phyloP scores from a whole-genome alignment of 2,113 vertebrate genomes.

The Bettongia penicillata region DNA sequence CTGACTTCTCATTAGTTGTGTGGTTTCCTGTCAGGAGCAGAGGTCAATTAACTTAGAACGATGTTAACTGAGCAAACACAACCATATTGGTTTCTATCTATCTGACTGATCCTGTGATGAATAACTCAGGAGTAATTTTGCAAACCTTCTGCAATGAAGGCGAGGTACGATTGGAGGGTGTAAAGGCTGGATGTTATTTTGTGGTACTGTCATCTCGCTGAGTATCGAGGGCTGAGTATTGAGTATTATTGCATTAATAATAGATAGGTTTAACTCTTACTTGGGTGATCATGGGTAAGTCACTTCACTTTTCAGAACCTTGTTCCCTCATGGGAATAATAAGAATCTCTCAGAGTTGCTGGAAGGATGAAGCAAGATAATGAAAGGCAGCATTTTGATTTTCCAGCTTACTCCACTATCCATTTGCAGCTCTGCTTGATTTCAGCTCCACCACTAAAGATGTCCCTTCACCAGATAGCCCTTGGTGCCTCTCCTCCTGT shows the following conservation, averaged over 20 bases:
- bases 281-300: background rate
- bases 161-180: background rate
- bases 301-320: background rate
- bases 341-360: background rate
- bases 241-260: background rate
- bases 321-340: background rate
- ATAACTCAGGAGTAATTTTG: constrained; percentile 40
- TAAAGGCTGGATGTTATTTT: background rate
- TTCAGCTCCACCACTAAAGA: background rate
- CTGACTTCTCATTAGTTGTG: constrained; percentile 68
- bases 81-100: constrained; percentile 74
- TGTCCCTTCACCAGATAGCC: background rate
- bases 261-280: background rate
- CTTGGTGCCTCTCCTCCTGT: background rate
- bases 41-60: constrained; percentile 75
- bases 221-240: background rate
- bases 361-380: background rate
- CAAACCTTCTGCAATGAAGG: constrained; percentile 12
- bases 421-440: background rate
- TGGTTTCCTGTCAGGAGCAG: constrained; percentile 51
- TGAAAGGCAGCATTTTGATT: background rate
- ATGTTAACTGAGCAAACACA: constrained; percentile 66
- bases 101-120: constrained; percentile 55
- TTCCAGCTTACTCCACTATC: background rate
- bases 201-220: background rate